A percentile compares a stretch with the other conserved stretches of the same genome.
These are phyloP conservation scores for Climacteris rufus DNA, from an alignment of 2,113 vertebrate species.

Conservation along the genomic window DNA sequence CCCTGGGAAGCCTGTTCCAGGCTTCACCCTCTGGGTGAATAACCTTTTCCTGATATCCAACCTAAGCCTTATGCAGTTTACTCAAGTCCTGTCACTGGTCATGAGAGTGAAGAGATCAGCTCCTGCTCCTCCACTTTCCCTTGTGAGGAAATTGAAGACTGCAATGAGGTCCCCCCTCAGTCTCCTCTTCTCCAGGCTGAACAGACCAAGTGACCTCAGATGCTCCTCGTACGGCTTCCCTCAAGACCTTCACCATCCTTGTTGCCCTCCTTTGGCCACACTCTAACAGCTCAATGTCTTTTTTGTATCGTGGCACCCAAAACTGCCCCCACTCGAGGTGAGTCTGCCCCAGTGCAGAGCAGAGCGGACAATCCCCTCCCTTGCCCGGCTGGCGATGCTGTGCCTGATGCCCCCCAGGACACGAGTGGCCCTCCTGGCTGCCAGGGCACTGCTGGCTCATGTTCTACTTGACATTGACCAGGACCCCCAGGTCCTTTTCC, in stretches of 20 bases:
- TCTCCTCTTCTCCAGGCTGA: background rate
- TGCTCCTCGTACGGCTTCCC: background rate
- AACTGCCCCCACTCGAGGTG: background rate
- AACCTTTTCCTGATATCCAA: background rate
- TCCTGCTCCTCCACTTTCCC: background rate
- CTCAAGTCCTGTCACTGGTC: background rate
- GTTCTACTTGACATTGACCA: fast-evolving
- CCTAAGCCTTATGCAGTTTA: background rate
- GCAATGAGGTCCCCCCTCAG: background rate
- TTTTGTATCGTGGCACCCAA: background rate
- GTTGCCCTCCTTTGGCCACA: background rate
- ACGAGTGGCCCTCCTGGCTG: fast-evolving
- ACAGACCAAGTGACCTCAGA: background rate
- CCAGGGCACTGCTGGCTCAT: background rate
- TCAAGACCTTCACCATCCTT: background rate
- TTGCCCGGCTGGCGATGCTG: fast-evolving
- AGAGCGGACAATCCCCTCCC: background rate
- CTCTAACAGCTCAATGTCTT: background rate
- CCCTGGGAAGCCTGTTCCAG: background rate
- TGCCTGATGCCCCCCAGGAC: no score
- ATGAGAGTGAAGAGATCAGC: background rate
- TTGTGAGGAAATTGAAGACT: background rate
- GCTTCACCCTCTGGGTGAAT: background rate
- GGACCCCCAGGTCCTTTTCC: background rate
- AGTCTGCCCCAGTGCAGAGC: background rate